Conservation (phyloP, 2,888 invertebrate species). For the Callyntrura sp. region DNA sequence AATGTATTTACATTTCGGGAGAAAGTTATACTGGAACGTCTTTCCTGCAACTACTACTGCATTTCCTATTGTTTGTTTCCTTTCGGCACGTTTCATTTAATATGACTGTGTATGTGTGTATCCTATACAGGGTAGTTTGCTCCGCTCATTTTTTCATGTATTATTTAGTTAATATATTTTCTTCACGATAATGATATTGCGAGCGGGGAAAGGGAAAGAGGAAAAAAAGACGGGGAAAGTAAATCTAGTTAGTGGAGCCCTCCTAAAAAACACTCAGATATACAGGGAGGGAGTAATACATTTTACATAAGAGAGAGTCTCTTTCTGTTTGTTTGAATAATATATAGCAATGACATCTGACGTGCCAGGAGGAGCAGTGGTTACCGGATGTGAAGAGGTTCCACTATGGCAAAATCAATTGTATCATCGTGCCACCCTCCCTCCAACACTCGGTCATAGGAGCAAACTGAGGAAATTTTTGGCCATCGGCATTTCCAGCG, state of each 20-base stretch:
- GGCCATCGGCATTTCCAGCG: conserved; percentile 85
- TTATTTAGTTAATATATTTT: not conserved
- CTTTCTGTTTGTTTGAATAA: conserved; percentile 64
- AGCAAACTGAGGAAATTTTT: conserved; percentile 84
- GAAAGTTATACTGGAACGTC: not conserved
- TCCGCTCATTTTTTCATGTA: not conserved
- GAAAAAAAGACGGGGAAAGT: conserved; percentile 20
- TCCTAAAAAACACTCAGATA: conserved; percentile 32
- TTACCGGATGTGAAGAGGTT: conserved; percentile 73
- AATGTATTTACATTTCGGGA: not conserved
- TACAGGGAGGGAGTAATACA: conserved; percentile 60
- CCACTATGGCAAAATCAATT: conserved; percentile 77
- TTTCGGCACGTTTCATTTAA: too few species aligned
- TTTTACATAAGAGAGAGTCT: conserved; percentile 52
- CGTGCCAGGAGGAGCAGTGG: conserved; percentile 62
- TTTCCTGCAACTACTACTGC: not conserved
- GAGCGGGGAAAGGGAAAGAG: not conserved
- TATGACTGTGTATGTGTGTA: not conserved
- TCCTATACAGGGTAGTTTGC: not conserved
- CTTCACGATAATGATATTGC: not conserved
- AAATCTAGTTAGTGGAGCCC: conserved; percentile 45
- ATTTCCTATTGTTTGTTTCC: too few species aligned
- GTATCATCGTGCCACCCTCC: conserved; percentile 68
- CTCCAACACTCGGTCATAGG: conserved; percentile 70
- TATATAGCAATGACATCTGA: conserved; percentile 69